Base-by-base conservation (phyloP, 1,140 invertebrate species). In the Aphis craccivora region DNA sequence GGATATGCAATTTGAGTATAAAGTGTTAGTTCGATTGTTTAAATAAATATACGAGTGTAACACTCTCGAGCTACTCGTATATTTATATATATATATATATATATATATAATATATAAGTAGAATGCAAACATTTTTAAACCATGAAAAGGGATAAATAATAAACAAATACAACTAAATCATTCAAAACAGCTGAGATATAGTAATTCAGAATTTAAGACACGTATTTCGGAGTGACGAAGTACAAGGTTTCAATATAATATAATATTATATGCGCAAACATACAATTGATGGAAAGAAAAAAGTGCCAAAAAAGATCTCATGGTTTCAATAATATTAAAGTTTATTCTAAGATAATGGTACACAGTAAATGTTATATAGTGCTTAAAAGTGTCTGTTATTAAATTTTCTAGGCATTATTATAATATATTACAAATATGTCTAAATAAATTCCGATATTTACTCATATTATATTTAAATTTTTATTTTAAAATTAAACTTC, bases 121-220 rank as follows among this genome's bases (percentile, higher is more conserved):
- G 60, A 67, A n/a, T 76, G 60, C n/a, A 76, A 76, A 76, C 60
- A 76, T 76, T 76, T 76, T 76, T 35, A 76, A 76, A 76, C 60
- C 60, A n/a, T 6, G 4, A n/a, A n/a, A 76, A 76, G 18, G 3
- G 14, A n/a, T 35, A 30, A 76, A 76, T 76, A 76, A n/a, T 76
- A 76, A 76, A 76, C 30, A 76, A 35, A 76, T 30, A 76, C 60
- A 76, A n/a, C 30, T 76, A 76, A n/a, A 76, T 76, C 60, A 76
- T 76, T 76, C 60, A 76, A n/a, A 67, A 76, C 4, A 76, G 3
- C 18, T n/a, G n/a, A 76, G 60, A 76, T 76, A n/a, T n/a, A 76
- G 60, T n/a, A 76, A 18, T 76, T 76, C 60, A 76, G 60, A 18
- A 76, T 76, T 76, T 76, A 76, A n/a, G n/a, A n/a, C n/a, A 76